These are phyloP conservation scores for Misgurnus mizolepis DNA, from an alignment of 2,113 vertebrate species.

Conservation along the genomic window DNA sequence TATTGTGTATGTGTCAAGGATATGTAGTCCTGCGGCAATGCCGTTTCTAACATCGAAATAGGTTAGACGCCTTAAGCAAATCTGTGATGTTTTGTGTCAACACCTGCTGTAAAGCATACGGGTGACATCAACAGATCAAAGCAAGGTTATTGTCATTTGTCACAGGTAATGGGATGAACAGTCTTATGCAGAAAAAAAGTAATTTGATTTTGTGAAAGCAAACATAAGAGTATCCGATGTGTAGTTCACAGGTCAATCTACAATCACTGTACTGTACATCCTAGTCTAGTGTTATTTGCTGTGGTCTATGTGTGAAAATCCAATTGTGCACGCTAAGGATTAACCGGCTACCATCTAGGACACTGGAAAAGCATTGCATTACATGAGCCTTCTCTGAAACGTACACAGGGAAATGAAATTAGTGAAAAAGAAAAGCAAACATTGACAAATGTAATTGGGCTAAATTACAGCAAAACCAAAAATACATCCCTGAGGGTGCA, in stretches of 20 bases:
- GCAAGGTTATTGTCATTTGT: not conserved
- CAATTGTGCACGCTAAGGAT: not conserved
- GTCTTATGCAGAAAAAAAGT: not conserved
- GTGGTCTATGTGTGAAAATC: not conserved
- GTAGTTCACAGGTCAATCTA: not conserved
- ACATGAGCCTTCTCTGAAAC: not conserved
- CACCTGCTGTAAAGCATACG: not conserved
- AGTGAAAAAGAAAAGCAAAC: constrained; percentile 4
- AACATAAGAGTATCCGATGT: not conserved
- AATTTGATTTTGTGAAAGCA: not conserved
- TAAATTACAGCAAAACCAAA: not conserved
- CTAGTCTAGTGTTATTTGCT: not conserved
- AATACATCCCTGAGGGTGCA: not conserved
- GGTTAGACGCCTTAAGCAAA: not conserved
- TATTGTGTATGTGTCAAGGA: not conserved
- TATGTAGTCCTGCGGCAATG: not conserved
- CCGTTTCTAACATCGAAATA: not conserved
- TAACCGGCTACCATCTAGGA: not conserved
- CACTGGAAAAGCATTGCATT: not conserved
- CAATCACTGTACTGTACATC: not conserved
- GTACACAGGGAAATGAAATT: not conserved
- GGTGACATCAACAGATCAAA: constrained; percentile 3
- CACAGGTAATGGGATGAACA: not conserved
- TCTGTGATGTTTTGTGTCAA: not conserved
- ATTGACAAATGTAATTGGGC: not conserved